Evolutionary conservation across 2,888 invertebrate species (phyloP).

Genomic region (Eupeodes latifasciatus): DNA sequence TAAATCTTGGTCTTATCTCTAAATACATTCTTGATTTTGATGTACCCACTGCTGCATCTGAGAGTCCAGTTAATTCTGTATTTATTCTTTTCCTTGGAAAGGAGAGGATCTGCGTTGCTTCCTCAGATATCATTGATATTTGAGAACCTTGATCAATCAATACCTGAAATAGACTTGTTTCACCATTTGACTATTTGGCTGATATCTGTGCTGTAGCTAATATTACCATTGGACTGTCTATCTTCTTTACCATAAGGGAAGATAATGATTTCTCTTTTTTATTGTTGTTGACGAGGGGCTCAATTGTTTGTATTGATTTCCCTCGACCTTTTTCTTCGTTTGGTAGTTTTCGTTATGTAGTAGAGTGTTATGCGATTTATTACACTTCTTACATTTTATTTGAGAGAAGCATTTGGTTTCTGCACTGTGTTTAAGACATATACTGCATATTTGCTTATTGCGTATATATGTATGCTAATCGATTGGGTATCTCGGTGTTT

Average conservation of each 20-base stretch:
- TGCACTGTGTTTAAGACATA: neutral
- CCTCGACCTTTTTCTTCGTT: neutral
- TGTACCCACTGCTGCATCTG: conserved; percentile 37
- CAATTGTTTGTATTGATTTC: neutral
- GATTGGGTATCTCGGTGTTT: too few relatives aligned
- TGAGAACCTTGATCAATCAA: conserved; percentile 64
- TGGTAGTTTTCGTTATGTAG: neutral
- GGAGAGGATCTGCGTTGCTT: conserved; percentile 51
- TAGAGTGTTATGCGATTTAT: neutral
- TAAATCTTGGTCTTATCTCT: conserved; percentile 45
- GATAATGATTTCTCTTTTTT: too few relatives aligned
- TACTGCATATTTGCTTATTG: too few relatives aligned
- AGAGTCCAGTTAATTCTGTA: conserved; percentile 53
- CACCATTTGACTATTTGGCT: conserved; percentile 16
- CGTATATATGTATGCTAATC: too few relatives aligned
- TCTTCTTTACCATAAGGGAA: too few relatives aligned
- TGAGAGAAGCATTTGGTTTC: too few relatives aligned
- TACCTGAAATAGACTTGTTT: conserved; percentile 44
- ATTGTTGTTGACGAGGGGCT: neutral
- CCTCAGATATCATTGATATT: conserved; percentile 53
- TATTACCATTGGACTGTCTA: too few relatives aligned
- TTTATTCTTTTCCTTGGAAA: conserved; percentile 35
- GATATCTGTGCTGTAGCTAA: too few relatives aligned
- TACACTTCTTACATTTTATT: too few relatives aligned
- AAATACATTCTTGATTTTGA: conserved; percentile 11